phyloP scores from a whole-genome alignment of 2,797 vertebrate genomes.

The Synaphobranchus kaupii region DNA sequence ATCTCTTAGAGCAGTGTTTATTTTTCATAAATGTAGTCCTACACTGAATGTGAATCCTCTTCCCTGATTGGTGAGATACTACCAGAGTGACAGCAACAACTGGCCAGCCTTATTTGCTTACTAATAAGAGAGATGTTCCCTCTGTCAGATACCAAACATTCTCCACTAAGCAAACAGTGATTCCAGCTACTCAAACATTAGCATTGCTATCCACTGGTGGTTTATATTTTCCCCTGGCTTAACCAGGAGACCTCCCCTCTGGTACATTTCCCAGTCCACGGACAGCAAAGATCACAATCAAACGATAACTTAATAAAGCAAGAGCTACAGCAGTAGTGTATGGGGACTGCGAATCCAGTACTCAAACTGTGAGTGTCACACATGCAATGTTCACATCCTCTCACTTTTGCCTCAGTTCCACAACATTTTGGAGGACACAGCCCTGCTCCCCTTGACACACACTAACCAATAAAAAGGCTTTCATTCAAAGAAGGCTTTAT shows the following conservation, averaged over 20 bases:
- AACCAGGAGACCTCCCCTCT: constrained; percentile 73
- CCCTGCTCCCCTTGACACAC: constrained; percentile 49
- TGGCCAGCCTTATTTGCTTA: constrained; percentile 99
- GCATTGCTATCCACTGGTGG: constrained; percentile 89
- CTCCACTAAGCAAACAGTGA: constrained; percentile 99
- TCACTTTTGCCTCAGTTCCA: constrained; percentile 50
- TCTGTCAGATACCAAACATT: constrained; percentile 99
- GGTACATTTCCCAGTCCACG: constrained; percentile 82
- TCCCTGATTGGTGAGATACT: constrained; percentile 70
- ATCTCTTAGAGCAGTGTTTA: constrained; percentile 63
- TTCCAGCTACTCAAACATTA: constrained; percentile 99
- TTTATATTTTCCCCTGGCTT: constrained; percentile 79
- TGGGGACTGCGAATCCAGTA: constrained; percentile 55
- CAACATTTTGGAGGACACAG: constrained; percentile 52
- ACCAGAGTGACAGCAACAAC: constrained; percentile 94
- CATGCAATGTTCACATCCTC: constrained; percentile 49
- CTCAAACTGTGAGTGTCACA: constrained; percentile 50
- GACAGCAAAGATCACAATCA: constrained; percentile 81
- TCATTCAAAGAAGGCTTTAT: constrained; percentile 20
- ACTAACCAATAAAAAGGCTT: constrained; percentile 54
- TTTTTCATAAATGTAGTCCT: constrained; percentile 62
- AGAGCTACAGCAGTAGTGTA: constrained; percentile 68
- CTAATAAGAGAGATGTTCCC: constrained; percentile 99
- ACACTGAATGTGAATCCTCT: constrained; percentile 70
- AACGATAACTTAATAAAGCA: constrained; percentile 73